Percentiles rank a stretch among this genome's conserved stretches.
Evolutionary conservation across 2,797 vertebrate species (phyloP).

Genomic region (Poeciliopsis paucimaculata): DNA sequence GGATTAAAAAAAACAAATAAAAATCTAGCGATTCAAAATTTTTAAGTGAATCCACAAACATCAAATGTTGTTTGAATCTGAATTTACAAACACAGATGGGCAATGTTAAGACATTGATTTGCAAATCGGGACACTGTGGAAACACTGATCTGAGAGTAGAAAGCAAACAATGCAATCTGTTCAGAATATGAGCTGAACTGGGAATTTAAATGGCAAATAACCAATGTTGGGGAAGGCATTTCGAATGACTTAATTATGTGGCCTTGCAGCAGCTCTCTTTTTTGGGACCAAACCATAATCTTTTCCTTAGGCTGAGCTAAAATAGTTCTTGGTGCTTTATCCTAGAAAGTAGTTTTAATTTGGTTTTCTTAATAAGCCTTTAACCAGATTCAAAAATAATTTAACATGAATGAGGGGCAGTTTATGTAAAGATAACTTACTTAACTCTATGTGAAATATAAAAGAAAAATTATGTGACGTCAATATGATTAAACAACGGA

Average conservation of each 20-base stretch:
- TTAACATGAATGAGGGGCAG: not conserved
- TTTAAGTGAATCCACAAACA: not conserved
- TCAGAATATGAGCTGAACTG: not conserved
- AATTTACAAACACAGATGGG: conserved; percentile 5
- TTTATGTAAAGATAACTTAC: not conserved
- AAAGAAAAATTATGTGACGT: not conserved
- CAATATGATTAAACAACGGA: not conserved
- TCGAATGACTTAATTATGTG: not conserved
- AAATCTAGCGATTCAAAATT: not conserved
- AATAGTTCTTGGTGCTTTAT: not conserved
- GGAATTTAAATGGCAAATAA: not conserved
- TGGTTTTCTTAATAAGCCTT: not conserved
- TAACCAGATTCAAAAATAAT: not conserved
- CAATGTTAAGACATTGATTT: not conserved
- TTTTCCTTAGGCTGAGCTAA: not conserved
- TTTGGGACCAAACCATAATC: not conserved
- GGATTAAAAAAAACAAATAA: not conserved
- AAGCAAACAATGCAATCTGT: conserved; percentile 9
- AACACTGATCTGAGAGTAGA: not conserved
- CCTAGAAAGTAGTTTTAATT: not conserved
- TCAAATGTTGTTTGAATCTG: not conserved
- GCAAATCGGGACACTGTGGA: not conserved
- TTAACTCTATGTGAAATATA: not conserved
- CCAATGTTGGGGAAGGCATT: not conserved
- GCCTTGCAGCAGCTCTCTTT: not conserved